A percentile compares a stretch with the other conserved stretches of the same genome.
These are phyloP conservation scores for Calidris pygmaea DNA, from an alignment of 2,113 vertebrate genomes.

Conservation along the genomic window DNA sequence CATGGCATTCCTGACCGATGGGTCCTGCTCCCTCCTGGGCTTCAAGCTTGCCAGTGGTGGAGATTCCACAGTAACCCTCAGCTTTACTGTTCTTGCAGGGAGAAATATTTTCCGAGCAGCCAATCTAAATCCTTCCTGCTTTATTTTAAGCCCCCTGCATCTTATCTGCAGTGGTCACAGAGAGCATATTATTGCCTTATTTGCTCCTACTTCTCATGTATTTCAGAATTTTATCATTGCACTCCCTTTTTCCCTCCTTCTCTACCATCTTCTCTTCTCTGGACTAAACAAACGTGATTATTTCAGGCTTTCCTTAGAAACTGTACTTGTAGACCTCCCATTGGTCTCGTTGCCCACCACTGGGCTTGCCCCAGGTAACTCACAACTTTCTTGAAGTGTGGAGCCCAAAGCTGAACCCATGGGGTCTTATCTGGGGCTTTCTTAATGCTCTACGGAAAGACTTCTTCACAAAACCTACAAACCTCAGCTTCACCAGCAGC, in stretches of 20 bases:
- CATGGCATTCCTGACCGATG: accelerated
- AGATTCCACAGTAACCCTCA: background rate
- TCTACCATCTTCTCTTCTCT: background rate
- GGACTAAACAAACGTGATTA: background rate
- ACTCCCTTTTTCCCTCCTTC: background rate
- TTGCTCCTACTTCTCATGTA: background rate
- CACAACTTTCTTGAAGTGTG: background rate
- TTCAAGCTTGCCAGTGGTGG: background rate
- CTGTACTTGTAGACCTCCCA: background rate
- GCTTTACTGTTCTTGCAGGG: background rate
- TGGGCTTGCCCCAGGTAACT: background rate
- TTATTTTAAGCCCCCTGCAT: background rate
- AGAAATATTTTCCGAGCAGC: background rate
- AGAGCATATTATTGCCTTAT: background rate
- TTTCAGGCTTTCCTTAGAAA: background rate
- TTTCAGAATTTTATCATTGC: background rate
- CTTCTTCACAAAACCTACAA: background rate
- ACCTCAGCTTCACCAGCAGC: background rate
- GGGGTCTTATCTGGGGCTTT: background rate
- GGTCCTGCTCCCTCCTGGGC: background rate
- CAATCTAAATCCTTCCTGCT: background rate
- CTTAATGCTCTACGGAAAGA: background rate
- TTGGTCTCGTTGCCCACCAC: background rate
- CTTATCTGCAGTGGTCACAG: background rate
- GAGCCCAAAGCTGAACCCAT: background rate